Conservation (phyloP, 1,140 invertebrate genomes). For the Cyphomyrmex costatus region DNA sequence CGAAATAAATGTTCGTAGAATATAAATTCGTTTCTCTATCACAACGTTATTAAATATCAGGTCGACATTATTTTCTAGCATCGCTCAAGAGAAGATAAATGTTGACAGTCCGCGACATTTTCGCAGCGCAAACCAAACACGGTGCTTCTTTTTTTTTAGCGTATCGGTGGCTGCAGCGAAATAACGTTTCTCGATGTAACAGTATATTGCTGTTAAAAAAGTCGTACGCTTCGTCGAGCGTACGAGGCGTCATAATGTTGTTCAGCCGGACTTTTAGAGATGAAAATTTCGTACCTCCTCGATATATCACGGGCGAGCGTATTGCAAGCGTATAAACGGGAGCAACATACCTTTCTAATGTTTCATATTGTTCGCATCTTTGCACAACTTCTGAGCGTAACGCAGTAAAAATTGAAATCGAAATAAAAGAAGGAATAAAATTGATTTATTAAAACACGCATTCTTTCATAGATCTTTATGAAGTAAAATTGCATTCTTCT, state of each 20-base stretch:
- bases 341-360: neutral
- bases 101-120: too few species aligned
- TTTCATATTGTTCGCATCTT: neutral
- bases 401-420: neutral
- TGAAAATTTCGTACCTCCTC: conserved; percentile 21
- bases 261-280: conserved; percentile 40
- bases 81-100: neutral
- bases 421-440: neutral
- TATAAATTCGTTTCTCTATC: neutral
- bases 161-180: neutral
- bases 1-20: neutral
- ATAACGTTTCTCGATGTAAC: conserved; percentile 6
- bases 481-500: conserved; percentile 46
- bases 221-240: conserved; percentile 19
- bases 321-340: conserved; percentile 11
- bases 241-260: neutral
- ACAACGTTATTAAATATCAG: neutral
- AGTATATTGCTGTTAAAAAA: conserved; percentile 36
- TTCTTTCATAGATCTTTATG: neutral
- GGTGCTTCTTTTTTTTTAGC: neutral
- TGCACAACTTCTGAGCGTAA: neutral
- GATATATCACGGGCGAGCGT: neutral
- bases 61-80: neutral
- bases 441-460: conserved; percentile 36
- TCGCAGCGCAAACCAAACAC: too few species aligned